These are phyloP conservation scores for Rattus norvegicus DNA, from an alignment of 2,113 vertebrate species.

Conservation along the genomic window DNA sequence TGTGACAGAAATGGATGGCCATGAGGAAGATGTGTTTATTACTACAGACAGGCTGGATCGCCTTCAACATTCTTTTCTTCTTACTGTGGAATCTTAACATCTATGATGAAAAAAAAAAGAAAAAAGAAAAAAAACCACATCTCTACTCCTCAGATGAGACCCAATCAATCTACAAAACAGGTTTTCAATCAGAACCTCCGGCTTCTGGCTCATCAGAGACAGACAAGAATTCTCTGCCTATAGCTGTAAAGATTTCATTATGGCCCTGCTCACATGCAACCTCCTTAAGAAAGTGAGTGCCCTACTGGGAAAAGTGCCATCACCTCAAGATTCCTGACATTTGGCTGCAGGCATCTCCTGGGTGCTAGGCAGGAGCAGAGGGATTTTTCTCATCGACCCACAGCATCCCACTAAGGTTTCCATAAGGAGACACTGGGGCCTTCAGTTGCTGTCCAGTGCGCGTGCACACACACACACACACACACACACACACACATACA, in stretches of 20 bases:
- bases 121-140: not conserved
- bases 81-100: not conserved
- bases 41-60: not conserved
- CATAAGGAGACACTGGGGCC: not conserved
- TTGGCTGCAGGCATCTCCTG: not conserved
- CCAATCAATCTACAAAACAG: constrained; percentile 9
- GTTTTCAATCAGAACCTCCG: constrained; percentile 4
- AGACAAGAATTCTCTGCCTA: not conserved
- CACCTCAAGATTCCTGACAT: not conserved
- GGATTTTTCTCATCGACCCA: not conserved
- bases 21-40: not conserved
- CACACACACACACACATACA: not conserved
- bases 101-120: not conserved
- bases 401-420: not conserved
- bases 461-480: not conserved
- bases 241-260: not conserved
- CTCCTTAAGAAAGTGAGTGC: not conserved
- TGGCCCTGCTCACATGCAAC: not conserved
- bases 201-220: not conserved
- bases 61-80: constrained; percentile 39
- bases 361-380: not conserved
- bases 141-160: not conserved
- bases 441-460: not conserved
- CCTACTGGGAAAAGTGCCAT: not conserved
- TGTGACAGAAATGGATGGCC: not conserved